phyloP scores from a whole-genome alignment of 2,113 vertebrate genomes.

The Pterocles burchelli region DNA sequence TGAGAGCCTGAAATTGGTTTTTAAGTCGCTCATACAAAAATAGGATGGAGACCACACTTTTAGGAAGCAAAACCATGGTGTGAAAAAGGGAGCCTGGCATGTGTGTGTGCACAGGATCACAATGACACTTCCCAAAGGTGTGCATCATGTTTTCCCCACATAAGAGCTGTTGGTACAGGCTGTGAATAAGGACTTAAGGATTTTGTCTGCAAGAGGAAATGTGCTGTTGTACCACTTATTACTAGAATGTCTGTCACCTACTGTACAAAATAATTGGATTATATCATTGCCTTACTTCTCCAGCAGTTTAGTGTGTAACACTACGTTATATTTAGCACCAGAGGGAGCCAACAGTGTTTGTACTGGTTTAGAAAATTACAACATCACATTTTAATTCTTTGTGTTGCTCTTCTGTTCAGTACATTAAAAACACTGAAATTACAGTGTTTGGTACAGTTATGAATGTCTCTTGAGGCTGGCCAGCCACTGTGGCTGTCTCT shows the following conservation, averaged over 20 bases:
- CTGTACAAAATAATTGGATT: not conserved
- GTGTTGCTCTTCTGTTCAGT: not conserved
- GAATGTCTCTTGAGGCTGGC: not conserved
- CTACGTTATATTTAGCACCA: slow-evolving; percentile 13
- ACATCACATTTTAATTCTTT: not conserved
- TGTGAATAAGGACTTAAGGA: not conserved
- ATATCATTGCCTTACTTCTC: not conserved
- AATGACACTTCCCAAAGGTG: not conserved
- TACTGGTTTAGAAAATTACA: not conserved
- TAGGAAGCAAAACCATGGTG: fast-evolving
- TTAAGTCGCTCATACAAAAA: not conserved
- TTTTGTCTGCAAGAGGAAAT: not conserved
- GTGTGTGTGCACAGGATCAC: fast-evolving
- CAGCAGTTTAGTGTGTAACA: not conserved
- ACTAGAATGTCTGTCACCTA: not conserved
- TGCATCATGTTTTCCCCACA: fast-evolving
- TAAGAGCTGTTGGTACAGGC: not conserved
- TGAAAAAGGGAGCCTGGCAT: fast-evolving
- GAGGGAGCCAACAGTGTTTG: slow-evolving; percentile 52
- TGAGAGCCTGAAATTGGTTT: not conserved
- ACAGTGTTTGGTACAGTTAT: not conserved
- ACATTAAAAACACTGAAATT: not conserved
- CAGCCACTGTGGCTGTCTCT: not conserved
- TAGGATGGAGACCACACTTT: not conserved
- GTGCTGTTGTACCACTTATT: not conserved